Evolutionary conservation across 2,113 vertebrate genomes (phyloP), one percentile per base, ranked within the genome.

Genomic region (Callorhinus ursinus): DNA sequence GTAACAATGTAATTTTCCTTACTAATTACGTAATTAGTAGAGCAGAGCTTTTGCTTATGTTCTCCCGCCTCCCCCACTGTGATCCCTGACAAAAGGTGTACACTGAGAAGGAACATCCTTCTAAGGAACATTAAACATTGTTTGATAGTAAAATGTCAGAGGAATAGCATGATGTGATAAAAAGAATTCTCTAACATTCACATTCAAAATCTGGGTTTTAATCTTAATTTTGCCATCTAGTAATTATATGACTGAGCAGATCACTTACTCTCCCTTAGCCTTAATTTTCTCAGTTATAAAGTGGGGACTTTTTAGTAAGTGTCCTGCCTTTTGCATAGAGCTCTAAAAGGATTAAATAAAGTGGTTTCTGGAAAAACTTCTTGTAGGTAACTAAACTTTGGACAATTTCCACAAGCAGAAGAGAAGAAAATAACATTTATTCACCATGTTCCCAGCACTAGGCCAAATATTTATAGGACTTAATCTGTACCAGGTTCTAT

Each of bases 371-470:
- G 19, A 80, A 86, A 71, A 87, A 42, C 42, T 92, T 80, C 86
- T 69, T 51, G 26, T 67, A 61, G 79, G 28, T 80, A 83, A 55
- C 55, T 55, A 65, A 83, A 67, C n/a, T 33, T 69, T 65, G n/a
- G 49, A 42, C 19, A 71, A 15, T 86, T 91, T 91, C 39, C 61
- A 80, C 39, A 85, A 85, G 14, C 24, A 19, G 53, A 39, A 88
- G 77, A 89, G 19, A 57, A 67, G 67, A 93, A 92, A 93, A 39
- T 53, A 82, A 49, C 90, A 83, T 67, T 93, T 93, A 89, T 59
- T 83, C 19, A 83, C 18, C 7, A 2, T 42, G 46, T 63, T 33
- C 26, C 39, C 93, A 19, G 5, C 67, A 65, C 22, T 74, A 24
- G 61, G 31, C 63, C 85, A 94, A 4, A 71, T 59, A 31, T 46